Evolutionary conservation across 2,797 vertebrate species (phyloP).

Genomic region (Podarcis lilfordi): DNA sequence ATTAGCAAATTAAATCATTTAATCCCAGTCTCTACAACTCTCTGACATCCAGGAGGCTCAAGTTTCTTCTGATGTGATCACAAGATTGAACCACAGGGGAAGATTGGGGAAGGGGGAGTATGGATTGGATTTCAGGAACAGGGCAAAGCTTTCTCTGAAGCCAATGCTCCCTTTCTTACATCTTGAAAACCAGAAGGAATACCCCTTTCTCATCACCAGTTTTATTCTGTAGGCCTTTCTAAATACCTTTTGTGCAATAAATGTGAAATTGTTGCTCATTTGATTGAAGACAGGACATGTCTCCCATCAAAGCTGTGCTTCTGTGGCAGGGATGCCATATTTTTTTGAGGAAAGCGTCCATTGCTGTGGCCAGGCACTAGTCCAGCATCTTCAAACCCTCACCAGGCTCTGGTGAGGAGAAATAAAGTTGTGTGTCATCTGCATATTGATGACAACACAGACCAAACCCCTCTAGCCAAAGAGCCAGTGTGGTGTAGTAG

Average conservation of each 20-base stretch:
- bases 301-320: background rate
- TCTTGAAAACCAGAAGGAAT: background rate
- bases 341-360: background rate
- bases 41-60: constrained; percentile 61
- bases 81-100: constrained; percentile 19
- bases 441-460: no score
- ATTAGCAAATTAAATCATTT: constrained; percentile 66
- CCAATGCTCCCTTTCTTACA: constrained; percentile 24
- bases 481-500: no score
- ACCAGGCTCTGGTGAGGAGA: no score
- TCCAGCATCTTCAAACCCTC: no score
- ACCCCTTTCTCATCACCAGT: background rate
- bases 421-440: no score
- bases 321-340: background rate
- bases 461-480: no score
- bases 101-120: background rate
- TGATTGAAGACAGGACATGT: background rate
- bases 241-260: background rate
- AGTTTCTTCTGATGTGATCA: constrained; percentile 55
- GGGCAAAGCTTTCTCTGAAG: constrained; percentile 38
- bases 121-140: constrained; percentile 39
- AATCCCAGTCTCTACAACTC: constrained; percentile 53
- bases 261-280: background rate
- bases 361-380: no score
- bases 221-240: background rate